Base-by-base conservation (phyloP, 2,113 vertebrate species). In the Empidonax alnorum region DNA sequence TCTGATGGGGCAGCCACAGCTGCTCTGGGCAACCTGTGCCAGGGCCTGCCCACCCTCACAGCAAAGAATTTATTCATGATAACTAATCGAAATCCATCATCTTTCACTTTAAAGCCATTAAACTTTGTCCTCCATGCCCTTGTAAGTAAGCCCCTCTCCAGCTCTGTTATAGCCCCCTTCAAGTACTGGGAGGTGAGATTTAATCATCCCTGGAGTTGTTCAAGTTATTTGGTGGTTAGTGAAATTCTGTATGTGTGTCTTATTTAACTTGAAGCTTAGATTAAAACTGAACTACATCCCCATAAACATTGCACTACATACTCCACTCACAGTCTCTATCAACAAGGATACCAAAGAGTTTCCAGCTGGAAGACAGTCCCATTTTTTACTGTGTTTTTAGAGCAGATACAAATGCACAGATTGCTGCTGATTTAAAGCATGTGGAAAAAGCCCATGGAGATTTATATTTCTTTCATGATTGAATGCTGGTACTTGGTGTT, bases 391-490 rank as follows among this genome's bases (percentile, higher is more conserved):
- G 14, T 66, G 78, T 66, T 97, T 97, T 94, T 88, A 90, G 84
- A 66, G 49, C 83, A 68, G 87, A 93, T 95, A 90, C 6, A 53
- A 95, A 89, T 79, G 96, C 97, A 97, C 98, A 98, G 98, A 98
- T 98, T 99, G 98, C 93, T 94, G 90, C 97, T 95, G 91, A 97
- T 98, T 97, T 97, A 92, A 97, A 97, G 97, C 98, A 97, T 98
- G 98, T 98, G 97, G 98, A 68, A 95, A 96, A 95, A 97, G 93
- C 97, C 97, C 96, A 47, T 88, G 91, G 98, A 98, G 97, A 98
- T 94, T 97, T 94, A 90, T 96, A 96, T 98, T 97, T 97, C 94
- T 97, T 98, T 97, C 95, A 89, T 98, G 98, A 98, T 96, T 98
- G 98, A 98, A 97, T 87, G 85, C 97, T 97, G 89, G 93, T 97